Base-by-base conservation (phyloP, 2,797 vertebrate species). In the Crypturellus tataupa region DNA sequence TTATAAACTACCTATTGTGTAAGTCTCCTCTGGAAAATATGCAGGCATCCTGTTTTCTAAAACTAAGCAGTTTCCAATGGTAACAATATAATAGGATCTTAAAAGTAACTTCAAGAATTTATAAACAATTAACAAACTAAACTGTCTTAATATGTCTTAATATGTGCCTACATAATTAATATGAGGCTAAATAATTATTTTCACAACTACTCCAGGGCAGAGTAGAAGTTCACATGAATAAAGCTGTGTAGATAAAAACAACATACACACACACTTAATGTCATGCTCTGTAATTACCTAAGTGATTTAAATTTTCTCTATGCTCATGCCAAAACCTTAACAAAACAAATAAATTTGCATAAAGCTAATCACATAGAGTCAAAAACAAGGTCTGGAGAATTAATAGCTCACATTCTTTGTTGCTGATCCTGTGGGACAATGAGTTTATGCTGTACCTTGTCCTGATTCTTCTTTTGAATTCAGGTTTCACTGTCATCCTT, bases 1-100 rank as follows among this genome's bases (percentile, higher is more conserved):
- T 85, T 51, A 53, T 65, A 86, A 91, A 70, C 7, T 5, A 55
- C 33, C 42, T 81, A 59, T 72, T 85, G 33, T 70, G 62, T 51
- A 83, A 69, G 11, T 5, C 9, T 62, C 12, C 31, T 35, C 37
- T 87, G 44, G 69, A 87, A 89, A 93, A 93, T 62, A 82, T 14
- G 64, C 18, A 62, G 47, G 40, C 86, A 87, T 94, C 72, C 76
- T 96, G 62, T 89, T 92, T 95, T 80, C 72, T 90, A 55, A 64
- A 89, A 39, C n/a, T 72, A n/a, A 65, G 9, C 35, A 37, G 13
- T 85, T 95, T 79, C 72, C 58, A 89, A 12, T 56, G 39, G 31
- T 60, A 84, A 37, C 51, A 62, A 69, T 56, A 90, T 69, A 71
- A 89, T 29, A 68, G 5, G 40, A 49, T 63, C 65, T 80, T 80